Evolutionary conservation across 2,888 invertebrate genomes (phyloP).

Genomic region (Saturnia japonica): DNA sequence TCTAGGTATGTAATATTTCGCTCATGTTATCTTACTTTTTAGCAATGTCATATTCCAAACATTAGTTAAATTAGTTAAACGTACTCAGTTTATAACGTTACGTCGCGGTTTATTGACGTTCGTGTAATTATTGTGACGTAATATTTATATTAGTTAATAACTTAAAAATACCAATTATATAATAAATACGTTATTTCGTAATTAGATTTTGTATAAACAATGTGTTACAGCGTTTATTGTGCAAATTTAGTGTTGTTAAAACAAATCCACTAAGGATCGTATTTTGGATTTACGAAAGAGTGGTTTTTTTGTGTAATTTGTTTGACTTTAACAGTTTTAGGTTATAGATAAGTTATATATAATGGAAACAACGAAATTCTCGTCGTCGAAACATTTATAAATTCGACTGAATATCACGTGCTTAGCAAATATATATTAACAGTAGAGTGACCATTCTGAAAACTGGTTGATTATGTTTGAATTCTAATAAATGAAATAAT

Average conservation of each 20-base stretch:
- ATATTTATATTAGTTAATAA: not conserved
- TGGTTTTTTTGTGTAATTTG: not conserved
- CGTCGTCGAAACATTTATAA: not conserved
- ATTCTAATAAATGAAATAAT: not conserved
- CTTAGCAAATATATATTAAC: not conserved
- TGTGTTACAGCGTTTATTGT: not conserved
- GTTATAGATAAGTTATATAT: not conserved
- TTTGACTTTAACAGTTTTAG: not conserved
- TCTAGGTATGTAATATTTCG: conserved; percentile 35
- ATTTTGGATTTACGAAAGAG: not conserved
- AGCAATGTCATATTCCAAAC: conserved; percentile 77
- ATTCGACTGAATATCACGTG: not conserved
- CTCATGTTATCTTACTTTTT: conserved; percentile 72
- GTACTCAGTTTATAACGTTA: conserved; percentile 40
- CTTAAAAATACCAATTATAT: not conserved
- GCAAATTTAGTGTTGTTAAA: not conserved
- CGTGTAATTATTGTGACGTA: not conserved
- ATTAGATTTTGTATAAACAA: no score
- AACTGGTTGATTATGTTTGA: not conserved
- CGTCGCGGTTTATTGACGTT: conserved; percentile 3
- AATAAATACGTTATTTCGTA: not conserved
- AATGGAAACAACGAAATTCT: not conserved
- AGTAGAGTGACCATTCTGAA: not conserved
- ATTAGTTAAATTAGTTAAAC: conserved; percentile 40
- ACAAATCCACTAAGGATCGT: not conserved